Percentiles rank a stretch among this genome's conserved stretches.
Evolutionary conservation across 1,140 invertebrate species (phyloP).

Genomic region (Anadara kagoshimensis): DNA sequence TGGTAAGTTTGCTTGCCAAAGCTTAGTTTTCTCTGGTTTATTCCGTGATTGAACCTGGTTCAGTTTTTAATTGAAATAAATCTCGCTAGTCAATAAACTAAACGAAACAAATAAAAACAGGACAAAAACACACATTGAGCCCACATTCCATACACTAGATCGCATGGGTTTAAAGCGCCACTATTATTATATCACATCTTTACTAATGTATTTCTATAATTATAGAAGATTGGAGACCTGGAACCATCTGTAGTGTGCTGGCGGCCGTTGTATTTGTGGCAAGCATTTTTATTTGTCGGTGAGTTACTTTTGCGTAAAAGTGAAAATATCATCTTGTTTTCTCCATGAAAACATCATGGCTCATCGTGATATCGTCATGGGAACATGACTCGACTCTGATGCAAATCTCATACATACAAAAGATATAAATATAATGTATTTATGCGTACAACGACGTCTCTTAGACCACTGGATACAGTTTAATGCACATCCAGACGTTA

Average conservation of each 20-base stretch:
- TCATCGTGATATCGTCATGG: background rate
- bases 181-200: background rate
- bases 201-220: background rate
- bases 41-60: background rate
- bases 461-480: background rate
- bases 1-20: too few species aligned
- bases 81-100: background rate
- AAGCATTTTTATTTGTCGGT: conserved; percentile 82
- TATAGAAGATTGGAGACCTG: conserved; percentile 48
- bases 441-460: background rate
- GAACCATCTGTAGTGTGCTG: conserved; percentile 43
- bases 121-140: too few species aligned
- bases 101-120: background rate
- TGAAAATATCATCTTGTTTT: background rate
- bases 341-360: background rate
- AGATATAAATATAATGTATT: background rate
- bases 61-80: background rate
- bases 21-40: too few species aligned
- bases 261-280: conserved; percentile 80
- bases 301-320: conserved; percentile 1
- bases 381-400: background rate
- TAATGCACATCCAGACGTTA: background rate
- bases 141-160: too few species aligned
- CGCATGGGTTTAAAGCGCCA: background rate
- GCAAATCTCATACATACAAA: background rate